Evolutionary conservation across 2,888 invertebrate genomes (phyloP), one percentile per base, ranked within the genome.

Genomic region (Agelastica alni): DNA sequence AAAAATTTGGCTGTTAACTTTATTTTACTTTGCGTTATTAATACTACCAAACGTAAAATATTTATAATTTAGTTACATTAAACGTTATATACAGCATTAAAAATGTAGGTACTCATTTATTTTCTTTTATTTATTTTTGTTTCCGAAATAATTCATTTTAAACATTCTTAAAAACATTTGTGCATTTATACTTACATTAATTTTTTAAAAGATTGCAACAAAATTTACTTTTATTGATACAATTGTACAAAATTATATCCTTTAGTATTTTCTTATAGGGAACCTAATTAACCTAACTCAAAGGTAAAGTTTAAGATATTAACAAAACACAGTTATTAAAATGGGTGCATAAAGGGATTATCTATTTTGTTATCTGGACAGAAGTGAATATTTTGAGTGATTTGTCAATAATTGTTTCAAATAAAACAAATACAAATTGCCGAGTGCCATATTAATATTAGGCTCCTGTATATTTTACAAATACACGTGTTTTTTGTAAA

Each of bases 401-500:
- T 75, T 75, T 75, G 76, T 75, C 71, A 76, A 76, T 75, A 76
- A 75, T 76, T 75, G 70, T 71, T 70, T 70, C 69, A 72, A 70
- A 72, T 71, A 70, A 69, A 74, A 72, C 71, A 75, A 75, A 75
- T 72, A 75, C 9, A 46, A 66, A 60, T 60, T 63, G 63, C 63
- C 61, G 56, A 46, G 46, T 52, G 39, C 53, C 47, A 55, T 42
- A 62, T 63, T 67, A 68, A 66, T 67, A 65, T 63, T 61, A 48
- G 52, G 63, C 63, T 66, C 59, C 64, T 55, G 63, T 60, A 48
- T 56, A 64, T 64, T 63, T 59, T 55, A 63, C 56, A 49, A 36
- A 67, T 64, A 60, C 66, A 66, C 65, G 65, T 65, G 67, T 59
- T 63, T 58, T 45, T 60, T 54, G 61, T 59, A 62, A 64, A 64